A percentile compares a stretch with the other conserved stretches of the same genome.
Evolutionary conservation across 2,113 vertebrate species (phyloP).

Genomic region (Trogon surrucura): DNA sequence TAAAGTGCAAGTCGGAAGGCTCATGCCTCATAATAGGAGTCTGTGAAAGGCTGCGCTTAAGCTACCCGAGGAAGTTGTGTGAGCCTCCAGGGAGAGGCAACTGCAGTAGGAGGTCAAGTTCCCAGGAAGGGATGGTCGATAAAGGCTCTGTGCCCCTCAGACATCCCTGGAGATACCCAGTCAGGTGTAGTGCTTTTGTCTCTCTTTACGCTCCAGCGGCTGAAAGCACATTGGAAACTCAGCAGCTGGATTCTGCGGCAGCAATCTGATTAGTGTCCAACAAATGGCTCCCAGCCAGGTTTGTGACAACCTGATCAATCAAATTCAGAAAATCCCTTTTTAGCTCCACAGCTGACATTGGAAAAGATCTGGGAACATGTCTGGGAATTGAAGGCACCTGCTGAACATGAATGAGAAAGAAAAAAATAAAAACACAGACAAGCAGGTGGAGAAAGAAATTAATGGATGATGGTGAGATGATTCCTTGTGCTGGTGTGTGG

Average conservation of each 20-base stretch:
- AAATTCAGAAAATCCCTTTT: slow-evolving; percentile 54
- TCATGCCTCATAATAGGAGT: not conserved
- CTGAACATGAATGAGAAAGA: not conserved
- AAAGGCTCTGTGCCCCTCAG: not conserved
- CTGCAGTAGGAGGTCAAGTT: not conserved
- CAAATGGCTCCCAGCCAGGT: slow-evolving; percentile 40
- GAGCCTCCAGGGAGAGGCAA: not conserved
- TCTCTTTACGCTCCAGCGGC: not conserved
- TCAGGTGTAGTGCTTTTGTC: not conserved
- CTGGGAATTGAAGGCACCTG: slow-evolving; percentile 23
- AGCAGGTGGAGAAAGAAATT: not conserved
- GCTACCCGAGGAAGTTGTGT: not conserved
- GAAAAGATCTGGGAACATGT: slow-evolving; percentile 33
- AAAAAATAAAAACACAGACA: not conserved
- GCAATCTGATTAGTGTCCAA: slow-evolving; percentile 56
- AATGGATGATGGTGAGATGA: not conserved
- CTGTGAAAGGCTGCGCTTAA: not conserved
- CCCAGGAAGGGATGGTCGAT: not conserved
- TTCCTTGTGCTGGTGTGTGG: not conserved
- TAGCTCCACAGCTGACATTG: slow-evolving; percentile 3
- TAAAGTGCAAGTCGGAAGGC: not conserved
- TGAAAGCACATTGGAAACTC: slow-evolving; percentile 6
- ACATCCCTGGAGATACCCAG: slow-evolving; percentile 21
- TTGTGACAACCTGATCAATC: slow-evolving; percentile 62
- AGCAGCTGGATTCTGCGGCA: slow-evolving; percentile 20